Percentiles rank a stretch among this genome's conserved stretches.
phyloP scores from a whole-genome alignment of 2,888 invertebrate species.

The Mythimna albipuncta region DNA sequence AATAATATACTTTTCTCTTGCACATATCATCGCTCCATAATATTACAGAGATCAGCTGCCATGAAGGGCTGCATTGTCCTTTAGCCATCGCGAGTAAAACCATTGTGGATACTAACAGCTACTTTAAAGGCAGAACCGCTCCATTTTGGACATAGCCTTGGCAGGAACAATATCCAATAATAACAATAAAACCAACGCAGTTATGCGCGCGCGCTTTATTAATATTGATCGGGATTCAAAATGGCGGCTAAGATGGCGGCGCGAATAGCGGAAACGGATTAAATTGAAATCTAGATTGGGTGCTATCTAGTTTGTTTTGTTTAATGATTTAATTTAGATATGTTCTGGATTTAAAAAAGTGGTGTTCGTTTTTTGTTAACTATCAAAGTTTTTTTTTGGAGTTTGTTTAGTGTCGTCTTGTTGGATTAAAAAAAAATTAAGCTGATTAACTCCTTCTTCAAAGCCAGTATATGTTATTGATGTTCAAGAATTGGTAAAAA shows the following conservation, averaged over 20 bases:
- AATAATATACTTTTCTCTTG: conserved; percentile 45
- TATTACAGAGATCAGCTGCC: conserved; percentile 46
- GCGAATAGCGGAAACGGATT: conserved; percentile 67
- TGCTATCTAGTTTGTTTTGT: conserved; percentile 45
- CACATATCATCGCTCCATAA: conserved; percentile 53
- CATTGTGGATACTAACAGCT: conserved; percentile 69
- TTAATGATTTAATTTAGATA: conserved; percentile 53
- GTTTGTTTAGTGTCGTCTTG: not conserved
- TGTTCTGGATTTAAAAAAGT: conserved; percentile 9
- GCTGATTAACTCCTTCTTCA: not conserved
- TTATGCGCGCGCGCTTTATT: conserved; percentile 71
- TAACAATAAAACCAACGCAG: conserved; percentile 82
- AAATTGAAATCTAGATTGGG: conserved; percentile 63
- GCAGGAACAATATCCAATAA: conserved; percentile 88
- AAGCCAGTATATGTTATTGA: too few species aligned
- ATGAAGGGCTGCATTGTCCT: conserved; percentile 70
- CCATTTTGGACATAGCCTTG: conserved; percentile 84
- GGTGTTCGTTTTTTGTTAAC: not conserved
- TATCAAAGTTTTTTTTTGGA: not conserved
- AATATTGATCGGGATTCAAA: conserved; percentile 69
- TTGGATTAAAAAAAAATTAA: not conserved
- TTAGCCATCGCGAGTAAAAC: conserved; percentile 65
- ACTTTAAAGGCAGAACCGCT: conserved; percentile 77
- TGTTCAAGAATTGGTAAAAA: too few species aligned
- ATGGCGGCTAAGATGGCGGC: conserved; percentile 70